Evolutionary conservation across 1,140 invertebrate genomes (phyloP).

Genomic region (Meteorus sp.): DNA sequence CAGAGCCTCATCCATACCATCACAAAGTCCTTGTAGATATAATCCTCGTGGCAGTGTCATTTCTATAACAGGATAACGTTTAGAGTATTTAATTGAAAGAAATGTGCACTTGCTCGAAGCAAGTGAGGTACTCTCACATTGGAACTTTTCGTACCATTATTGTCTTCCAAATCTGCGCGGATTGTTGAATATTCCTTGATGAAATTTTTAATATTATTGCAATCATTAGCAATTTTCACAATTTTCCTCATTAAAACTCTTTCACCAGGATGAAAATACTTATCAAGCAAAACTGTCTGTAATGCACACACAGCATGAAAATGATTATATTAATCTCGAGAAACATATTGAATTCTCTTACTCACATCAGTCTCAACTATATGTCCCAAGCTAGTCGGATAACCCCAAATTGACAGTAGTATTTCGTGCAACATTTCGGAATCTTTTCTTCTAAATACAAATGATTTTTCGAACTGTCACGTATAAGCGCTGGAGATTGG

Average conservation of each 20-base stretch:
- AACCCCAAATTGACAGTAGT: constrained; percentile 53
- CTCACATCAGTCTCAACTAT: constrained; percentile 51
- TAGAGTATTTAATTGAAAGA: not conserved
- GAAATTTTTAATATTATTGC: constrained; percentile 46
- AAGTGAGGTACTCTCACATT: not conserved
- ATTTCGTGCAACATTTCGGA: constrained; percentile 57
- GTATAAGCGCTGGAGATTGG: too few relatives aligned
- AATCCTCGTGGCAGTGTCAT: constrained; percentile 46
- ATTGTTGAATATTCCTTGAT: constrained; percentile 38
- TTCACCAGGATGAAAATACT: constrained; percentile 54
- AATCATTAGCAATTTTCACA: constrained; percentile 46
- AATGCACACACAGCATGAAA: constrained; percentile 22
- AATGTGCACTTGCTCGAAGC: constrained; percentile 3
- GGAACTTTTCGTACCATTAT: not conserved
- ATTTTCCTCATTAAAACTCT: constrained; percentile 46
- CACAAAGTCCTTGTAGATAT: constrained; percentile 65
- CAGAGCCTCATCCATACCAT: constrained; percentile 63
- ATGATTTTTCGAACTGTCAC: too few relatives aligned
- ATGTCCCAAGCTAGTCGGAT: constrained; percentile 46
- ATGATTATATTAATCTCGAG: constrained; percentile 9
- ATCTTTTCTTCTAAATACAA: too few relatives aligned
- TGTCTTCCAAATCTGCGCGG: constrained; percentile 24
- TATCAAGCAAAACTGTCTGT: constrained; percentile 45
- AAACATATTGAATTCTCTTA: constrained; percentile 9
- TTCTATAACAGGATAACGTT: constrained; percentile 31